Evolutionary conservation across 2,113 vertebrate genomes (phyloP).

Genomic region (Madoqua kirkii): DNA sequence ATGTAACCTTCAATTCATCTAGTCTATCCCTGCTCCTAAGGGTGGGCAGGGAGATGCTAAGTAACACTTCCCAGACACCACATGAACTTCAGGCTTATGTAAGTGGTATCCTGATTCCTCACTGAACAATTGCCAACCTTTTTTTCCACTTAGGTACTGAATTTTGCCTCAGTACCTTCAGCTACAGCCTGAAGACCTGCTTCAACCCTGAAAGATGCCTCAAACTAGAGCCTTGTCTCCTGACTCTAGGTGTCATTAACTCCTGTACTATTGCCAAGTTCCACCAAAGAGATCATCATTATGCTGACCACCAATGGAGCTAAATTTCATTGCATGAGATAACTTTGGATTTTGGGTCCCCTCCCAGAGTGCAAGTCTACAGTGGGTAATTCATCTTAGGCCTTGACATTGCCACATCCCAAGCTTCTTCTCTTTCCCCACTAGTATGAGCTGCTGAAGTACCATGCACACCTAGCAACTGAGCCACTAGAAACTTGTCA

Average conservation of each 20-base stretch:
- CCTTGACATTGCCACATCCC: neutral
- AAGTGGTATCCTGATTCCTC: neutral
- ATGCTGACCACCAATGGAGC: neutral
- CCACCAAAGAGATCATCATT: neutral
- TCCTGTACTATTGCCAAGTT: neutral
- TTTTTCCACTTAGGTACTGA: neutral
- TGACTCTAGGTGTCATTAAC: neutral
- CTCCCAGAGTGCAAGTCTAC: neutral
- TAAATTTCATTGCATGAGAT: neutral
- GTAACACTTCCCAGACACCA: neutral
- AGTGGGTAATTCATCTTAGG: neutral
- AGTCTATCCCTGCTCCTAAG: neutral
- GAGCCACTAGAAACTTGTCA: neutral
- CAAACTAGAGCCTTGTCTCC: neutral
- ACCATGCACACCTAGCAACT: neutral
- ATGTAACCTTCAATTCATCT: neutral
- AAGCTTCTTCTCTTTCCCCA: neutral
- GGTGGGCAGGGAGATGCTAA: neutral
- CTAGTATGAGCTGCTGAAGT: neutral
- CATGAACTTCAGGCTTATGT: neutral
- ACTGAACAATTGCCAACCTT: neutral
- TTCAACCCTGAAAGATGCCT: neutral
- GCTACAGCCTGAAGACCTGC: neutral
- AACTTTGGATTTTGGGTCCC: neutral
- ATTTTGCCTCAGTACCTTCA: conserved; percentile 19